Evolutionary conservation across 2,113 vertebrate genomes (phyloP).

Genomic region (Rhegmatorhina hoffmannsi): DNA sequence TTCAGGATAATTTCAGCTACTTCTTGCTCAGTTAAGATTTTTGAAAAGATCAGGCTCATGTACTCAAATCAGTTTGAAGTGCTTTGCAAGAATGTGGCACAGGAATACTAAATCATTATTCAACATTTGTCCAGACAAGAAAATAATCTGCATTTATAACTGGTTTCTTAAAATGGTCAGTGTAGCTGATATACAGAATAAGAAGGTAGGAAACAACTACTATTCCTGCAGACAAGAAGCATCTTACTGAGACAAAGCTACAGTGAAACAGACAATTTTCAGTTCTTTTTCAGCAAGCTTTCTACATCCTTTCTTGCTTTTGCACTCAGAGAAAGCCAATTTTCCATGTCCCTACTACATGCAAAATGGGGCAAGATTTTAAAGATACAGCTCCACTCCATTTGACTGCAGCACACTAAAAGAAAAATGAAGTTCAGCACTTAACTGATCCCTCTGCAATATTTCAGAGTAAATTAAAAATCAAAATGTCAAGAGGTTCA

Average conservation of each 20-base stretch:
- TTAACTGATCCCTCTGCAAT: constrained; percentile 18
- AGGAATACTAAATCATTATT: constrained; percentile 28
- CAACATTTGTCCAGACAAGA: constrained; percentile 34
- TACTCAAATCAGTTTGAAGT: constrained; percentile 49
- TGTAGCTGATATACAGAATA: background rate
- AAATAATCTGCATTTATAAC: constrained; percentile 4
- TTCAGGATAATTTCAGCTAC: constrained; percentile 45
- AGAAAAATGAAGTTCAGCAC: constrained; percentile 58
- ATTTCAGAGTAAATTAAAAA: constrained; percentile 65
- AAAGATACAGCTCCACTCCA: constrained; percentile 48
- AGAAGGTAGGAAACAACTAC: constrained; percentile 29
- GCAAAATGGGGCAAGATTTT: constrained; percentile 57
- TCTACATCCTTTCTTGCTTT: constrained; percentile 42
- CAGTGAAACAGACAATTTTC: constrained; percentile 37
- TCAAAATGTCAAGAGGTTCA: constrained; percentile 66
- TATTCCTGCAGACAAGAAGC: constrained; percentile 25
- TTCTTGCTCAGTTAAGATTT: constrained; percentile 44
- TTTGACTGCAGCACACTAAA: constrained; percentile 25
- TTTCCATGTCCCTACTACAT: constrained; percentile 28
- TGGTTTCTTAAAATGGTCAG: constrained; percentile 18
- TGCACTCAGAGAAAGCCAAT: constrained; percentile 30
- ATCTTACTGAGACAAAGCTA: constrained; percentile 31
- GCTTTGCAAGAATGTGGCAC: constrained; percentile 2
- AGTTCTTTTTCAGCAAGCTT: constrained; percentile 44
- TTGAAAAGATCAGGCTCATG: constrained; percentile 28